Evolutionary conservation across 2,888 invertebrate species (phyloP).

Genomic region (Mythimna impura): DNA sequence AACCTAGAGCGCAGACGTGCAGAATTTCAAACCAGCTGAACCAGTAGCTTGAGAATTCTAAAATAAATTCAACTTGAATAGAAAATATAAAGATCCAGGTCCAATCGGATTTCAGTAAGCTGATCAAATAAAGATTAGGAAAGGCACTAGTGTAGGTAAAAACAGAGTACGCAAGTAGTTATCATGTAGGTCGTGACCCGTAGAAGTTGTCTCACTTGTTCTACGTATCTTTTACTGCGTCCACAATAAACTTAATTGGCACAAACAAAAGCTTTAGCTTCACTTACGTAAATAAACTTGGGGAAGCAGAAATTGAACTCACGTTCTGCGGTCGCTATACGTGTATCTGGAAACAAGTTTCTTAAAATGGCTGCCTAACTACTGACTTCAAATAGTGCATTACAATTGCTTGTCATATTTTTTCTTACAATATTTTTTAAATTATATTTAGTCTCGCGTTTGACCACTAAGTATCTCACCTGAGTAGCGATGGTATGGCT

Average conservation of each 20-base stretch:
- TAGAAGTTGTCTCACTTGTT: conserved; percentile 54
- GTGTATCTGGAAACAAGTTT: conserved; percentile 14
- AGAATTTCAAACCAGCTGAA: conserved; percentile 27
- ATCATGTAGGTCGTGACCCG: conserved; percentile 61
- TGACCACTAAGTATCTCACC: no score
- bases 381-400: not conserved
- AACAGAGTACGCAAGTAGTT: conserved; percentile 52
- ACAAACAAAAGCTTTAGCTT: conserved; percentile 63
- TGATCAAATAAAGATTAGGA: conserved; percentile 46
- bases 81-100: conserved; percentile 20
- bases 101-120: conserved; percentile 26
- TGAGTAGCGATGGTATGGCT: no score
- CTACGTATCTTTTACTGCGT: conserved; percentile 57
- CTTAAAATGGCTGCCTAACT: not conserved
- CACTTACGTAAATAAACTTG: conserved; percentile 59
- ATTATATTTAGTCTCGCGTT: no score
- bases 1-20: conserved; percentile 13
- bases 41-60: conserved; percentile 15
- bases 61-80: conserved; percentile 27
- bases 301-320: conserved; percentile 47
- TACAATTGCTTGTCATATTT: conserved; percentile 3
- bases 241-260: conserved; percentile 66
- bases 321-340: conserved; percentile 24
- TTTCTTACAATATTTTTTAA: not conserved
- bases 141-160: conserved; percentile 23